phyloP scores from a whole-genome alignment of 2,113 vertebrate species.

The Pan troglodytes region DNA sequence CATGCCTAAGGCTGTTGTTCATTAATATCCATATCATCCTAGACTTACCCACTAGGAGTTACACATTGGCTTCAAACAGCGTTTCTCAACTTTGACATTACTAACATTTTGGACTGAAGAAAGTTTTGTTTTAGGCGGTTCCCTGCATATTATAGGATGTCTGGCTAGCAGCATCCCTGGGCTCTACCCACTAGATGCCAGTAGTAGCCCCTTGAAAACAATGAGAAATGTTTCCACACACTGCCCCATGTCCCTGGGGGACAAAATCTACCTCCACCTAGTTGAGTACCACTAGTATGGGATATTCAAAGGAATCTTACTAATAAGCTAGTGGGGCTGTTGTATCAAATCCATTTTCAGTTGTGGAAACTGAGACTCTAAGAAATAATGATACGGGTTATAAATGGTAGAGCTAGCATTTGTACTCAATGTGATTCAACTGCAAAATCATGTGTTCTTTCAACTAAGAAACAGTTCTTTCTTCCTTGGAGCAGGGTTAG shows the following conservation, averaged over 20 bases:
- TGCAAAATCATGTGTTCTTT: neutral
- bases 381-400: neutral
- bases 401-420: neutral
- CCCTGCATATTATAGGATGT: neutral
- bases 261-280: neutral
- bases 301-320: neutral
- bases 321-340: neutral
- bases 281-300: neutral
- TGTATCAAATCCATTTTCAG: slow-evolving; percentile 5
- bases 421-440: neutral
- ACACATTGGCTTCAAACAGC: neutral
- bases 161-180: neutral
- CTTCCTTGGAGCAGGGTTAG: neutral
- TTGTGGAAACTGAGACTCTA: slow-evolving; percentile 6
- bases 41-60: neutral
- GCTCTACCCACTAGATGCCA: neutral
- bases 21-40: neutral
- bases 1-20: neutral
- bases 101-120: neutral
- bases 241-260: neutral
- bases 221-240: neutral
- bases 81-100: slow-evolving; percentile 6
- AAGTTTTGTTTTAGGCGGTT: neutral
- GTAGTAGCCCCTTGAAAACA: neutral
- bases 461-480: neutral